Base-by-base conservation (phyloP, 2,113 vertebrate genomes). In the Panurus biarmicus region DNA sequence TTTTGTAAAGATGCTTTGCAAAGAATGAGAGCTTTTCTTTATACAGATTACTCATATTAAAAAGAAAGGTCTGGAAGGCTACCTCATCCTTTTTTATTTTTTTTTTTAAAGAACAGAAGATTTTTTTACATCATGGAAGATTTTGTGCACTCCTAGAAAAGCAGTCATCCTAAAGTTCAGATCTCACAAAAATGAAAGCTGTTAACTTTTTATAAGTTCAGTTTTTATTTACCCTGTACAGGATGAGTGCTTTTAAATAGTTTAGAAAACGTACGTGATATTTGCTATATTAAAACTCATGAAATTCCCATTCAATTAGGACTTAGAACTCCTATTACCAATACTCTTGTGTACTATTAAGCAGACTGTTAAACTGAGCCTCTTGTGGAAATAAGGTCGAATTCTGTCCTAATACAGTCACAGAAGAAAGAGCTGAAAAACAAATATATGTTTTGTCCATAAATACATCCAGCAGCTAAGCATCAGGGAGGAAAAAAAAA, bases 71-170 rank as follows among this genome's bases (percentile, higher is more conserved):
- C 23, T 69, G 31, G 40, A 69, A 53, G 17, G 8, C 31, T 57
- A 48, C 4, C 4, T 57, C 3, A 8, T 36, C 4, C 0, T 14
- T 15, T 45, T 24, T 36, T 9, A 19, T 2, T 7, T 44, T 5
- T 12, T 19, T 38, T 4, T n/a, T 29, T 25, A n/a, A n/a, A 66
- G 8, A 61, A 17, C 12, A 84, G 24, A n/a, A 42, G 9, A 19
- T 69, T 28, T 72, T 40, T 92, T 26, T 58, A 81, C 28, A 72
- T 44, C 57, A 67, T 7, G 10, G 7, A 78, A 67, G 19, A 71
- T 44, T 82, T 72, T 53, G 45, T 21, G 18, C 18, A 19, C 8
- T 69, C 28, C 38, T 71, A 45, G 31, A 89, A 86, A 87, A 84
- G 22, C 5, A 77, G 20, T 33, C 14, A 85, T 15, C 18, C 25